Evolutionary conservation across 2,113 vertebrate species (phyloP).

Genomic region (Ageneiosus marmoratus): DNA sequence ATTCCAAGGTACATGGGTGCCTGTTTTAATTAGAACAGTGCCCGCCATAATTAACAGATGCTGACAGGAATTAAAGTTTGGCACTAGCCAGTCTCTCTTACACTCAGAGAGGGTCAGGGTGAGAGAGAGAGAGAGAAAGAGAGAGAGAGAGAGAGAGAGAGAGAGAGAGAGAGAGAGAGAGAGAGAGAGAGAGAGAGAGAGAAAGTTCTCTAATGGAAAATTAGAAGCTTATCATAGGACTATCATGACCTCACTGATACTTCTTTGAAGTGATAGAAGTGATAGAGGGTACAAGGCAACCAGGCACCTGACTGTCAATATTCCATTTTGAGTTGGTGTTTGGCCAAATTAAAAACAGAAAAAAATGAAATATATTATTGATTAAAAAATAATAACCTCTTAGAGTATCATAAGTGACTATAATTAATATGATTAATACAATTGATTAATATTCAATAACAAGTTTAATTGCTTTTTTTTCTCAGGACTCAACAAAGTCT

Average conservation of each 20-base stretch:
- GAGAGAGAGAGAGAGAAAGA: slow-evolving; percentile 51
- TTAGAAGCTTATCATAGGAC: slow-evolving; percentile 35
- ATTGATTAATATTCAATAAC: background rate
- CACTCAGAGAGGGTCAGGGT: slow-evolving; percentile 48
- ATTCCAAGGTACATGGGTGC: slow-evolving; percentile 73
- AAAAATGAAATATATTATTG: background rate
- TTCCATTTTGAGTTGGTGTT: background rate
- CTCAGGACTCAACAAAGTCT: too few species aligned
- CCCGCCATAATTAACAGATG: slow-evolving; percentile 80
- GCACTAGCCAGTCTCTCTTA: slow-evolving; percentile 73
- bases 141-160: slow-evolving; percentile 55
- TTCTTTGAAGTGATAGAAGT: slow-evolving; percentile 15
- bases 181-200: slow-evolving; percentile 36
- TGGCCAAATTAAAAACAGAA: background rate
- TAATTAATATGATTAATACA: background rate
- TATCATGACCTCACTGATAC: slow-evolving; percentile 23
- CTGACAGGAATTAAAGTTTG: slow-evolving; percentile 79
- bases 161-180: slow-evolving; percentile 57
- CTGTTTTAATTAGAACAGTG: slow-evolving; percentile 79
- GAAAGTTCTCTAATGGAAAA: slow-evolving; percentile 31
- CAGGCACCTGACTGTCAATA: background rate
- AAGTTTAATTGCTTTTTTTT: background rate
- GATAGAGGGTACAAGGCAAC: slow-evolving; percentile 9
- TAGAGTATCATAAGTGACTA: background rate
- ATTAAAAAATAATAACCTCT: background rate